Percentiles rank a stretch among this genome's conserved stretches.
phyloP scores from a whole-genome alignment of 2,113 vertebrate species.

The Empidonax alnorum region DNA sequence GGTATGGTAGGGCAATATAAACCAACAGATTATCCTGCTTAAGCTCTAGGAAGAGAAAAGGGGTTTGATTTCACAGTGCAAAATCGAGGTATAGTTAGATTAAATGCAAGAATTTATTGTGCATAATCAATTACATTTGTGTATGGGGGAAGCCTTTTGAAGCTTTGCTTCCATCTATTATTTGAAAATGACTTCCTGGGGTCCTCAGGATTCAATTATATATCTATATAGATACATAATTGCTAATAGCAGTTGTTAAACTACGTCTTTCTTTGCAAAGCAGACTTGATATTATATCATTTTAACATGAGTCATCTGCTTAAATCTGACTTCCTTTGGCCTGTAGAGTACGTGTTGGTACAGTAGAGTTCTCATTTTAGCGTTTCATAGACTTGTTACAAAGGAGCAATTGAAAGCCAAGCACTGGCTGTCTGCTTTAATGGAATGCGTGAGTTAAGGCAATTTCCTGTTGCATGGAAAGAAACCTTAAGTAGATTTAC shows the following conservation, averaged over 20 bases:
- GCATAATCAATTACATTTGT: neutral
- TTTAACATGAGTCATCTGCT: conserved; percentile 11
- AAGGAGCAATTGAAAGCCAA: conserved; percentile 53
- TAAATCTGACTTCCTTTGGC: neutral
- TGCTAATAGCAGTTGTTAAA: neutral
- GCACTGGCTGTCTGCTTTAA: conserved; percentile 47
- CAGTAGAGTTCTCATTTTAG: conserved; percentile 15
- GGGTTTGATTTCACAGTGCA: neutral
- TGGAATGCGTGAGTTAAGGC: conserved; percentile 52
- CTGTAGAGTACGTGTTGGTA: neutral
- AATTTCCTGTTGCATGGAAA: conserved; percentile 57
- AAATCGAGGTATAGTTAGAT: neutral
- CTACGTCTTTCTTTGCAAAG: neutral
- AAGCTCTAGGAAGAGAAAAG: neutral
- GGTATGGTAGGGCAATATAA: neutral
- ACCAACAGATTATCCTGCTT: neutral
- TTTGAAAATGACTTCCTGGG: neutral
- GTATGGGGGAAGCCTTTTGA: neutral
- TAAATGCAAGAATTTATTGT: neutral
- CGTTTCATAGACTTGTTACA: neutral
- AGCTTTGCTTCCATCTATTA: neutral
- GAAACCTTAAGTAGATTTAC: conserved; percentile 66
- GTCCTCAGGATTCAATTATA: neutral
- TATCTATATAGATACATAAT: neutral
- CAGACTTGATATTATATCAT: neutral